A percentile compares a stretch with the other conserved stretches of the same genome.
These are phyloP conservation scores for Seriola quinqueradiata DNA, from an alignment of 2,113 vertebrate genomes.

Conservation along the genomic window DNA sequence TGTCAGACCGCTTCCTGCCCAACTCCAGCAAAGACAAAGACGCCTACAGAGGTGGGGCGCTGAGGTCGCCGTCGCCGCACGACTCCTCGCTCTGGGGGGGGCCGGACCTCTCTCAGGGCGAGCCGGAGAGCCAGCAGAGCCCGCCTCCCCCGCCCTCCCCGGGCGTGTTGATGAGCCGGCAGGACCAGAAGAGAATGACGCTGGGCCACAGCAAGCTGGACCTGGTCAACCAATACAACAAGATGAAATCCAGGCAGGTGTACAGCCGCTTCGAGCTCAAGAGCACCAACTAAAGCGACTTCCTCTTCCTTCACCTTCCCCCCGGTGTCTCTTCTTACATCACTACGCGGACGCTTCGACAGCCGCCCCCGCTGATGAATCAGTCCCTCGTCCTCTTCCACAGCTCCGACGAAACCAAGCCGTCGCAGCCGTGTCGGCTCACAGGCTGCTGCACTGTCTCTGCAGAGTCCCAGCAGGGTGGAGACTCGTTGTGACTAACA, in stretches of 20 bases:
- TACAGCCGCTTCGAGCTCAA: constrained; percentile 93
- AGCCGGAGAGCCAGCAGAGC: constrained; percentile 79
- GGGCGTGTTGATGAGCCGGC: constrained; percentile 42
- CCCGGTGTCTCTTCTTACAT: background rate
- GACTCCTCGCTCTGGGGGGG: constrained; percentile 57
- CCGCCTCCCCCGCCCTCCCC: constrained; percentile 73
- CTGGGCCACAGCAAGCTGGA: constrained; percentile 97
- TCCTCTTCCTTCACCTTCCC: background rate
- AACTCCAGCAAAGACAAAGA: constrained; percentile 72
- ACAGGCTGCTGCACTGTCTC: background rate
- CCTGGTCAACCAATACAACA: constrained; percentile 96
- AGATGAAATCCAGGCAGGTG: constrained; percentile 89
- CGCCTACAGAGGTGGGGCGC: background rate
- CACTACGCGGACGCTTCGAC: no score
- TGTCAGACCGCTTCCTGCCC: constrained; percentile 74
- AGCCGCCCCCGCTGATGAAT: no score
- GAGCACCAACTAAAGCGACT: constrained; percentile 48
- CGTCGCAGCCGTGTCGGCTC: constrained; percentile 3
- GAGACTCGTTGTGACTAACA: no score
- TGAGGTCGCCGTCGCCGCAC: constrained; percentile 61
- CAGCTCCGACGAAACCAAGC: background rate
- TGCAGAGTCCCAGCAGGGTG: no score
- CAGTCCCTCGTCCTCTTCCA: background rate
- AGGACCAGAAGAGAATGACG: constrained; percentile 90
- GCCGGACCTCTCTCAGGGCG: constrained; percentile 73